Evolutionary conservation across 2,113 vertebrate species (phyloP).

Genomic region (Leptocoma aspasia): DNA sequence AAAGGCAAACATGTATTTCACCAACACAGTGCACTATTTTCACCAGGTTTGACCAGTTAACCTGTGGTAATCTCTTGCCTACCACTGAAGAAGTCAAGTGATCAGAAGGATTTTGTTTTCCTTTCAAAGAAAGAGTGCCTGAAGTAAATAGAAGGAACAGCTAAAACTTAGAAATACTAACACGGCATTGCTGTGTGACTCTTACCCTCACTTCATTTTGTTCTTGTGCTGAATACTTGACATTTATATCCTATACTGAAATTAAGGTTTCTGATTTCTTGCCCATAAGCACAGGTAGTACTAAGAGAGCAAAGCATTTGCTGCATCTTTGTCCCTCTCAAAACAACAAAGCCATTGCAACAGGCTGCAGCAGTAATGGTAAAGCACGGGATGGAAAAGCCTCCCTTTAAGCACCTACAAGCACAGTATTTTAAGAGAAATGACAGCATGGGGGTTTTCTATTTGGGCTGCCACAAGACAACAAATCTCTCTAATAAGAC

Average conservation of each 20-base stretch:
- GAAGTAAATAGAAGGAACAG: not conserved
- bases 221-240: not conserved
- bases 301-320: not conserved
- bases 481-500: not conserved
- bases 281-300: not conserved
- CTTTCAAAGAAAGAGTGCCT: not conserved
- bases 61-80: not conserved
- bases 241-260: not conserved
- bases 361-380: not conserved
- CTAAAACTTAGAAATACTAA: not conserved
- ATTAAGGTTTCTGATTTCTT: not conserved
- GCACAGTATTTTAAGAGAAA: not conserved
- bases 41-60: not conserved
- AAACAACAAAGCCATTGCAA: not conserved
- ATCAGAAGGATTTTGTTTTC: not conserved
- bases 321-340: not conserved
- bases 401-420: not conserved
- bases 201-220: not conserved
- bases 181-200: not conserved
- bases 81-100: not conserved
- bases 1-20: not conserved
- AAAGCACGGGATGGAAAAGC: not conserved
- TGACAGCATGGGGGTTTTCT: rapidly evolving
- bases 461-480: not conserved
- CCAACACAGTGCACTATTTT: not conserved